Evolutionary conservation across 2,113 vertebrate species (phyloP).

Genomic region (Camelus bactrianus): DNA sequence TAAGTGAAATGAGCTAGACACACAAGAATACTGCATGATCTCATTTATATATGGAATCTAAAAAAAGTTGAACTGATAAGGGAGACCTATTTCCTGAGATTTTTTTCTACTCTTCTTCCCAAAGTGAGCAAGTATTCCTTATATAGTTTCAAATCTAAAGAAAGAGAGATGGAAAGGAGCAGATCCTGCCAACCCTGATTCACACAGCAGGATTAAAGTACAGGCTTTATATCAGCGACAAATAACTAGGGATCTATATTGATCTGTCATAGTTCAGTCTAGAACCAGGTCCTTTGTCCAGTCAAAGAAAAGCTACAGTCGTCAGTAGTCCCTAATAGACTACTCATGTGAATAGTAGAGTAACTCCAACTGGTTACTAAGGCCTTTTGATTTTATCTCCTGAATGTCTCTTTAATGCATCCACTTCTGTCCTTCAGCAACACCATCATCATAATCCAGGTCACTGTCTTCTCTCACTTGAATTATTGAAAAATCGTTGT

Average conservation of each 20-base stretch:
- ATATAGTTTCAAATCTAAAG: background rate
- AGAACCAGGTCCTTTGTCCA: background rate
- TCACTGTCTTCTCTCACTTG: conserved; percentile 3
- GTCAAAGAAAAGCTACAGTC: background rate
- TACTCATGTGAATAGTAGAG: background rate
- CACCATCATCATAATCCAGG: background rate
- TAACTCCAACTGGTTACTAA: background rate
- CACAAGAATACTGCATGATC: background rate
- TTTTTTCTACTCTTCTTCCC: background rate
- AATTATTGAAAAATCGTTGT: conserved; percentile 2
- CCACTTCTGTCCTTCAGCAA: background rate
- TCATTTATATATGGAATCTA: background rate
- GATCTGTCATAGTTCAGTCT: background rate
- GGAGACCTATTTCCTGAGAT: background rate
- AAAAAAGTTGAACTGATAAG: background rate
- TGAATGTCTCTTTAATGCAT: background rate
- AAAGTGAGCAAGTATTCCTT: background rate
- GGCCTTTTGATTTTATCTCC: background rate
- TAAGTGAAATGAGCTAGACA: background rate
- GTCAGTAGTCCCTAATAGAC: background rate
- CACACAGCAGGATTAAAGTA: background rate
- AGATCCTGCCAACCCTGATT: background rate
- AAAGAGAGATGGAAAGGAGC: background rate
- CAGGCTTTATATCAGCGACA: background rate
- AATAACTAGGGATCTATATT: background rate